Evolutionary conservation across 2,113 vertebrate species (phyloP), one percentile per base, ranked within the genome.

Genomic region (Petroica traversi): DNA sequence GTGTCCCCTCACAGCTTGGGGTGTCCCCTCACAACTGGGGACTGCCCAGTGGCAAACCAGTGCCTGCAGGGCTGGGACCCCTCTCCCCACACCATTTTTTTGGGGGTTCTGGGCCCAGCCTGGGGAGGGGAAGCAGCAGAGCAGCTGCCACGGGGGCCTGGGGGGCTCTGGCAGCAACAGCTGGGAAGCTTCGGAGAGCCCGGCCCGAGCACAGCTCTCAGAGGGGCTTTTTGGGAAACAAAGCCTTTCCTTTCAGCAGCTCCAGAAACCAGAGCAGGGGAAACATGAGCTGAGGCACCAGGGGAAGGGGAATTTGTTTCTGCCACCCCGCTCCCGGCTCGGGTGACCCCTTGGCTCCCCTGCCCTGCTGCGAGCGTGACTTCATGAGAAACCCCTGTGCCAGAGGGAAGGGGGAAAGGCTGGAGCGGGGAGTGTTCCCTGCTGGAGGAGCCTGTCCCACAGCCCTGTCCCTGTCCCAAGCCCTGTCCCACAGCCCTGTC

Each of bases 211-310:
- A 5, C 43, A 18, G 84, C 94, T 61, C 92, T 24, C 82, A 69
- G 51, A 76, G 78, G 59, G 85, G 88, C 14, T 34, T 43, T 54
- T 83, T 12, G 94, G 92, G 89, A 92, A 95, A 97, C 94, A 97
- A 95, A 96, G 93, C 92, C 89, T 68, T 28, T 23, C 81, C 76
- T 95, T 95, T 91, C 84, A 89, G 22, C 72, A 58, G 83, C 86
- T 28, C 10, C 62, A 41, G 85, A 80, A 87, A 76, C 58, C 28
- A 1, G 61, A 76, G 74, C 78, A 5, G 18, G 88, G 72, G 92
- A 95, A 97, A 96, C 12, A 64, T 48, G 93, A 96, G 93, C 88
- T 49, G 95, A 43, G 95, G 92, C 92, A 67, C 33, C 36, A 16
- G 90, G 76, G 79, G 43, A 83, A 92, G 76, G 86, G 88, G 83